These are phyloP conservation scores for Avahi laniger DNA, from an alignment of 2,797 vertebrate species.

Conservation along the genomic window DNA sequence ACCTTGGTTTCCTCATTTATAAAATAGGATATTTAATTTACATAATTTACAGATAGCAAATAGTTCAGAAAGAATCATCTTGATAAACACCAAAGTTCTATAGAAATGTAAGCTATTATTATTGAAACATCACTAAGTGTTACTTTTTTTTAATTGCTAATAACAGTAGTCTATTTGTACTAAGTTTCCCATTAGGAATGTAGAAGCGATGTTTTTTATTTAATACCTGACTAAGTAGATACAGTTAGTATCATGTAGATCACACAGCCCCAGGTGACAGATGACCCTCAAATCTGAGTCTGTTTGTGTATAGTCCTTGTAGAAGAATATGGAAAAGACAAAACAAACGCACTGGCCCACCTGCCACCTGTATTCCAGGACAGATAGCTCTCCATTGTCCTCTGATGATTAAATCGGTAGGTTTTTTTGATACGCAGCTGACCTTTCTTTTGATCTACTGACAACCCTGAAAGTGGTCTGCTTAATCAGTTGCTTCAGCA, in stretches of 20 bases:
- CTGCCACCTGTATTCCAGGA: not conserved
- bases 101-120: not conserved
- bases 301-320: not conserved
- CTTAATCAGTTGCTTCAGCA: not conserved
- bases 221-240: not conserved
- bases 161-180: not conserved
- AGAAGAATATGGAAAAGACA: not conserved
- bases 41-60: not conserved
- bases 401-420: not conserved
- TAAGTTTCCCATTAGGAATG: not conserved
- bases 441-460: not conserved
- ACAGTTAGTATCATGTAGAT: not conserved
- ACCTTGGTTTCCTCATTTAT: not conserved
- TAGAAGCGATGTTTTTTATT: not conserved
- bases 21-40: not conserved
- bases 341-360: not conserved
- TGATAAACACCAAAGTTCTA: not conserved
- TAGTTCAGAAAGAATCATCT: not conserved
- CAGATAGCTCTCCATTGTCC: not conserved
- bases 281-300: not conserved
- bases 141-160: not conserved
- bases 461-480: not conserved
- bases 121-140: not conserved
- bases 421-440: not conserved
- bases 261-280: not conserved